These are phyloP conservation scores for Coreius guichenoti DNA, from an alignment of 2,797 vertebrate genomes.

Conservation along the genomic window DNA sequence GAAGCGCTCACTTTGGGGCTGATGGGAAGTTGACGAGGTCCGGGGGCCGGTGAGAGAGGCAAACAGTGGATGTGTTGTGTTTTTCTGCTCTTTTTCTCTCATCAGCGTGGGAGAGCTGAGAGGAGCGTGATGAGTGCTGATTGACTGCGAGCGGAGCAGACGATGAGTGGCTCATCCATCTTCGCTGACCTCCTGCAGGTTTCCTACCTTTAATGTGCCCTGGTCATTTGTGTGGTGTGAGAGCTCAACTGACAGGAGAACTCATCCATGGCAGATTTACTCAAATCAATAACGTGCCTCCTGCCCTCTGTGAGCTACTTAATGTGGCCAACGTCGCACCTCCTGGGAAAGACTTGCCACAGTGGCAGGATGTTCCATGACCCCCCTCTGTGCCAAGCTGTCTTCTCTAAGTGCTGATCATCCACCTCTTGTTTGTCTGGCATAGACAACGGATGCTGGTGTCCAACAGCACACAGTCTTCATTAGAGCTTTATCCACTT, in stretches of 20 bases:
- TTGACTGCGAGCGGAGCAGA: slow-evolving; percentile 70
- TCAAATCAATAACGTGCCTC: slow-evolving; percentile 74
- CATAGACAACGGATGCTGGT: slow-evolving; percentile 68
- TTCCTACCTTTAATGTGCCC: slow-evolving; percentile 74
- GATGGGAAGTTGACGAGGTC: slow-evolving; percentile 65
- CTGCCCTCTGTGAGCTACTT: slow-evolving; percentile 66
- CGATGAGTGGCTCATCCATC: slow-evolving; percentile 72
- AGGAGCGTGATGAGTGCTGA: slow-evolving; percentile 69
- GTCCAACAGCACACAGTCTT: slow-evolving; percentile 69
- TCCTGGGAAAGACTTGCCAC: slow-evolving; percentile 55
- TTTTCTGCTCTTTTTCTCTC: slow-evolving; percentile 53
- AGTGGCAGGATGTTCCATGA: slow-evolving; percentile 43
- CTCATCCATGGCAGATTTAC: slow-evolving; percentile 75
- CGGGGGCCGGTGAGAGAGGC: slow-evolving; percentile 61
- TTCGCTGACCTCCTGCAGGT: slow-evolving; percentile 68
- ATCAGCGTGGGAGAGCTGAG: slow-evolving; percentile 56
- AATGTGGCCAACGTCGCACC: slow-evolving; percentile 66
- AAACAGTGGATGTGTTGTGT: slow-evolving; percentile 63
- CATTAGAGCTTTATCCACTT: slow-evolving; percentile 71
- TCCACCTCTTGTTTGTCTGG: slow-evolving; percentile 74
- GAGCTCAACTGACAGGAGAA: slow-evolving; percentile 72
- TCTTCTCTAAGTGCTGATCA: slow-evolving; percentile 68
- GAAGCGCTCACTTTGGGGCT: slow-evolving; percentile 53
- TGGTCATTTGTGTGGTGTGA: slow-evolving; percentile 77
- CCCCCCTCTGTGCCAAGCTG: slow-evolving; percentile 64